Base-by-base conservation (phyloP, 2,113 vertebrate species). In the Hepsetus odoe region DNA sequence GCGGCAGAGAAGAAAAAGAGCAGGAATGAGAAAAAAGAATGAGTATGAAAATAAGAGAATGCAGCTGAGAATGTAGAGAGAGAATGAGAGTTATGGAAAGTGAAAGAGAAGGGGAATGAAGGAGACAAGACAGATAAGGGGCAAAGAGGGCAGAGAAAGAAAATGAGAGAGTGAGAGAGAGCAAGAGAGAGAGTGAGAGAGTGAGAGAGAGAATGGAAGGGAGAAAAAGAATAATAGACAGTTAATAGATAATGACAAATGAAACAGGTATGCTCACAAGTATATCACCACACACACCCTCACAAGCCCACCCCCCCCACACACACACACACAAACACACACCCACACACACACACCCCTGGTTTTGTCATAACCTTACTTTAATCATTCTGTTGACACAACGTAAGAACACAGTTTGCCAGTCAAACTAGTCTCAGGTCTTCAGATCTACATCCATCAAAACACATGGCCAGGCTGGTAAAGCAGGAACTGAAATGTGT, bases 181-280 rank as follows among this genome's bases (percentile, higher is more conserved):
- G 40, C 16, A 12, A 65, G 6, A 62, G n/a, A n/a, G n/a, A n/a
- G n/a, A n/a, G n/a, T n/a, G n/a, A n/a, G n/a, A n/a, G n/a, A 28
- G 18, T 6, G 46, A 38, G 69, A 72, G 55, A 16, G 51, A 20
- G 24, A 49, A 22, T 55, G 32, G 26, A n/a, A n/a, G n/a, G n/a
- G 38, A 35, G 69, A 40, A 40, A 40, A 11, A 40, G 51, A 8
- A 56, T 40, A 55, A n/a, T 26, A 74, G 7, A 74, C 49, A 24
- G 20, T 1, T 66, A 55, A 55, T 22, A 53, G 74, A 76, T 16
- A 66, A n/a, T 20, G 74, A 76, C 62, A 53, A 28, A 64, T 38
- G 20, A n/a, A n/a, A 75, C 66, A 44, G n/a, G n/a, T n/a, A n/a
- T n/a, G n/a, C n/a, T n/a, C n/a, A n/a, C n/a, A n/a, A n/a, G n/a